Conservation (phyloP, 2,888 invertebrate genomes). For the Tupiocoris notatus region DNA sequence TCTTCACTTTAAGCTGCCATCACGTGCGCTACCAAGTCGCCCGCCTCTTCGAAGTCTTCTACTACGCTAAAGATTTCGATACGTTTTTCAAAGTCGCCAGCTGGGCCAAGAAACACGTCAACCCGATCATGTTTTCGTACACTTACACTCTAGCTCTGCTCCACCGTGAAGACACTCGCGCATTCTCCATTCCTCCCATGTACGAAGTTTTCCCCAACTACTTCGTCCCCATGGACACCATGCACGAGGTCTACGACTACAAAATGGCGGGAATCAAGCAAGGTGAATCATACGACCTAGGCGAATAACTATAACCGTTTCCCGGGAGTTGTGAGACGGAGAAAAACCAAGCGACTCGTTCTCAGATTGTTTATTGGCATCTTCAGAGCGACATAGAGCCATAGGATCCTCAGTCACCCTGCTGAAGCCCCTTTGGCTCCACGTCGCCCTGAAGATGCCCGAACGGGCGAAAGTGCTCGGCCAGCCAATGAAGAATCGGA, state of each 20-base stretch:
- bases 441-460: no score
- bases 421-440: no score
- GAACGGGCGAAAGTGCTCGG: no score
- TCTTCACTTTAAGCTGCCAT: conserved; percentile 64
- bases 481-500: no score
- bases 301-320: no score
- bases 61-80: conserved; percentile 68
- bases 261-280: conserved; percentile 40
- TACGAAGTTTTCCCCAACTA: conserved; percentile 59
- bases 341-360: no score
- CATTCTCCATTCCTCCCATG: conserved; percentile 59
- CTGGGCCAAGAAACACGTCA: conserved; percentile 59
- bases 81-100: conserved; percentile 62
- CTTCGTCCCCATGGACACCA: conserved; percentile 51
- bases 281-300: no score
- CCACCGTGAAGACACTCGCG: conserved; percentile 58
- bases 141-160: conserved; percentile 59
- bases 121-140: conserved; percentile 62
- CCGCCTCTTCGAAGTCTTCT: conserved; percentile 66
- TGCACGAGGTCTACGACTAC: conserved; percentile 42
- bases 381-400: no score
- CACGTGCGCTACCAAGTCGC: conserved; percentile 64
- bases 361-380: no score
- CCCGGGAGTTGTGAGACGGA: no score
- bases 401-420: no score